These are phyloP conservation scores for Sthenelais limicola DNA, from an alignment of 2,888 invertebrate genomes.

Conservation along the genomic window DNA sequence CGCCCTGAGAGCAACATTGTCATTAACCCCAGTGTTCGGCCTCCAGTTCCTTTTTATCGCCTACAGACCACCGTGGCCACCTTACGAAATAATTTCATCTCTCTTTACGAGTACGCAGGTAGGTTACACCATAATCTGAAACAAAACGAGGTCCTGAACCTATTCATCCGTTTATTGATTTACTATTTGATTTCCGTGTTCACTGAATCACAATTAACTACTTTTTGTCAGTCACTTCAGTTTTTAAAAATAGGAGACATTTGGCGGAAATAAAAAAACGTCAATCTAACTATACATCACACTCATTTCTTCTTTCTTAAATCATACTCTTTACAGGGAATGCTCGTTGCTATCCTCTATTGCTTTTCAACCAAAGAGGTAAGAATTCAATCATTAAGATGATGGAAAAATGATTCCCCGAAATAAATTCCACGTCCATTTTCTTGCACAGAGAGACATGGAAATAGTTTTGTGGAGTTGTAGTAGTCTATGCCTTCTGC, in stretches of 20 bases:
- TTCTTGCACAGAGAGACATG: too few relatives aligned
- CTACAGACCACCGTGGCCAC: slow-evolving; percentile 42
- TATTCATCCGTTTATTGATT: neutral
- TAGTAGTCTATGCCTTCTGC: too few relatives aligned
- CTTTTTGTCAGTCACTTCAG: neutral
- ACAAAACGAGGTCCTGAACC: neutral
- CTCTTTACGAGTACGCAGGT: slow-evolving; percentile 44
- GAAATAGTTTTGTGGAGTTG: too few relatives aligned
- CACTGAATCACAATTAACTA: too few relatives aligned
- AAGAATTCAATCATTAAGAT: too few relatives aligned
- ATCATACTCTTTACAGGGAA: slow-evolving; percentile 14
- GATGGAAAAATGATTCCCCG: too few relatives aligned
- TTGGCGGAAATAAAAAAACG: too few relatives aligned
- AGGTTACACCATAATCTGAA: neutral
- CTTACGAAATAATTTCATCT: slow-evolving; percentile 43
- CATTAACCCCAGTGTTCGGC: slow-evolving; percentile 43
- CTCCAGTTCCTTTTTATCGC: slow-evolving; percentile 44
- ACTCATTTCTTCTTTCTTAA: neutral
- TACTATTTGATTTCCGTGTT: too few relatives aligned
- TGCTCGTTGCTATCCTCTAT: slow-evolving; percentile 38
- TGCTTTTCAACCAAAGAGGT: slow-evolving; percentile 40
- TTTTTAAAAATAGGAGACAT: too few relatives aligned
- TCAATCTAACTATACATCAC: too few relatives aligned
- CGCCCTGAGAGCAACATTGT: slow-evolving; percentile 40
- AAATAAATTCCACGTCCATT: too few relatives aligned